A percentile compares a stretch with the other conserved stretches of the same genome.
These are phyloP conservation scores for Crocallis elinguaria DNA, from an alignment of 2,888 invertebrate genomes.

Conservation along the genomic window DNA sequence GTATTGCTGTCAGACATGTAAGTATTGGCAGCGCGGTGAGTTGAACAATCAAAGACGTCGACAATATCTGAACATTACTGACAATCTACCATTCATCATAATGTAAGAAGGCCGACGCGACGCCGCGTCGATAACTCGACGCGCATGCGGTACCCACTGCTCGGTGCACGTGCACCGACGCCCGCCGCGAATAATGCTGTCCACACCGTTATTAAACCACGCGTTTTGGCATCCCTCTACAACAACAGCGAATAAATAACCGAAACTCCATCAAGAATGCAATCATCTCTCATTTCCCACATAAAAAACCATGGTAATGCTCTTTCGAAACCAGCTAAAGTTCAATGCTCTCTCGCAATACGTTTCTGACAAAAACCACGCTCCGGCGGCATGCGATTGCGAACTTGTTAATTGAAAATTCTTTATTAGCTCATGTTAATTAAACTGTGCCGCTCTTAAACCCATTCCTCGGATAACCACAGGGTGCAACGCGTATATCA, in stretches of 20 bases:
- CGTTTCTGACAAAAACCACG: constrained; percentile 45
- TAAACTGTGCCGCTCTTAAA: constrained; percentile 54
- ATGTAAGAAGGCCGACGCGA: constrained; percentile 46
- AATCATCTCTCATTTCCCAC: constrained; percentile 42
- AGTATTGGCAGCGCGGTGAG: constrained; percentile 35
- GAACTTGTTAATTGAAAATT: constrained; percentile 55
- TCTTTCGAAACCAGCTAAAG: constrained; percentile 48
- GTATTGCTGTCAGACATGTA: constrained; percentile 43
- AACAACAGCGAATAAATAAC: constrained; percentile 37
- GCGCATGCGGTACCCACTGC: constrained; percentile 28
- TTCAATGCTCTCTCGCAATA: constrained; percentile 50
- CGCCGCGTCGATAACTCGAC: too few species aligned
- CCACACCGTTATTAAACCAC: constrained; percentile 21
- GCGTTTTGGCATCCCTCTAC: constrained; percentile 43
- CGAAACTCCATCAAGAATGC: constrained; percentile 37
- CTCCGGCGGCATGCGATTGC: constrained; percentile 44
- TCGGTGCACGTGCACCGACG: constrained; percentile 13
- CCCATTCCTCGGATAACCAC: constrained; percentile 54
- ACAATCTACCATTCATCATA: constrained; percentile 51
- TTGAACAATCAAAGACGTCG: constrained; percentile 36
- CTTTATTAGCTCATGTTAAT: constrained; percentile 59
- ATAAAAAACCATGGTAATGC: constrained; percentile 41
- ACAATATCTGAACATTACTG: constrained; percentile 50
- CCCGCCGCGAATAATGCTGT: constrained; percentile 26
- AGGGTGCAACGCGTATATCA: constrained; percentile 53